Conservation (phyloP, 2,888 invertebrate genomes). For the Cryptus viduatorius region DNA sequence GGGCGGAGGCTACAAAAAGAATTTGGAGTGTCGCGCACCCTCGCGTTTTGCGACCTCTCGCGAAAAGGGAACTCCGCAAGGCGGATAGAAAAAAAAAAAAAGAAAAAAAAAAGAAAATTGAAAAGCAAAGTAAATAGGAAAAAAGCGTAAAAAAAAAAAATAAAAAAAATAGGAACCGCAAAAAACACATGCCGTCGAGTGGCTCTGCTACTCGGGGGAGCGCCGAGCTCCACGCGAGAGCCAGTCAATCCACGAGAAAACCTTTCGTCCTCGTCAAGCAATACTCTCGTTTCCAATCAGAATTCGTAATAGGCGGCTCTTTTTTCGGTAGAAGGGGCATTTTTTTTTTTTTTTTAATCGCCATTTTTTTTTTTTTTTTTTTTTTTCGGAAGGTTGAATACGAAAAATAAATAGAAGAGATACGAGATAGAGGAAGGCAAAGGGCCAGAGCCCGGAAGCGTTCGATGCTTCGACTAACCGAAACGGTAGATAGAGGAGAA, state of each 20-base stretch:
- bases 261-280: conserved; percentile 50
- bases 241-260: conserved; percentile 30
- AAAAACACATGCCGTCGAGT: conserved; percentile 21
- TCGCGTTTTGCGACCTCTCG: conserved; percentile 13
- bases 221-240: not conserved
- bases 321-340: not conserved
- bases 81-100: conserved; percentile 31
- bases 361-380: not conserved
- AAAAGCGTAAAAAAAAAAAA: not conserved
- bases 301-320: conserved; percentile 52
- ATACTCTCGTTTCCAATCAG: conserved; percentile 64
- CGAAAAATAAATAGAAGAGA: conserved; percentile 6
- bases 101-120: not conserved
- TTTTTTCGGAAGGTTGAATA: not conserved
- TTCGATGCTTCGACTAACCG: conserved; percentile 39
- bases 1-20: conserved; percentile 48
- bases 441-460: conserved; percentile 48
- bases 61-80: conserved; percentile 27
- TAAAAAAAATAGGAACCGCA: not conserved
- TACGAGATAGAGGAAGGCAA: not conserved
- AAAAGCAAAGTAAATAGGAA: not conserved
- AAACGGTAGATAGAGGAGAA: not conserved
- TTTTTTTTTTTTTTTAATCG: no score
- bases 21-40: conserved; percentile 51
- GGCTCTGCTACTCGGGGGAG: conserved; percentile 18